Conservation (phyloP, 1,140 invertebrate species). For the Pectinophora gossypiella region DNA sequence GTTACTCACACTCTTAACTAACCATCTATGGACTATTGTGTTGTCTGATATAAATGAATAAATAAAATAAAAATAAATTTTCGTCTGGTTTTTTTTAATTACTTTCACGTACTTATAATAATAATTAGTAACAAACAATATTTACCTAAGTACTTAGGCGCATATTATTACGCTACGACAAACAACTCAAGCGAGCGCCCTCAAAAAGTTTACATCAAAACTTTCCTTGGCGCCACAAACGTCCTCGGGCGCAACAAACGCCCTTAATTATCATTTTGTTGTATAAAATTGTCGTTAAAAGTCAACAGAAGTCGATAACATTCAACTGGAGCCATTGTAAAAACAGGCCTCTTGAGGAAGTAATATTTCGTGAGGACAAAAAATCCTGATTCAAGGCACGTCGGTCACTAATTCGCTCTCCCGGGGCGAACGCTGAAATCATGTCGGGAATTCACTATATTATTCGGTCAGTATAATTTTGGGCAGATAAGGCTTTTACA, state of each 20-base stretch:
- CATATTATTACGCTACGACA: too few species aligned
- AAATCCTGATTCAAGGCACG: constrained; percentile 58
- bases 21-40: too few species aligned
- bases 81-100: too few species aligned
- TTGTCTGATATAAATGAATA: too few species aligned
- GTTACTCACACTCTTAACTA: too few species aligned
- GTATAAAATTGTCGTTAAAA: constrained; percentile 66
- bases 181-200: background rate
- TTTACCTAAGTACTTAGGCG: too few species aligned
- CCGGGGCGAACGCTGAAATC: constrained; percentile 39
- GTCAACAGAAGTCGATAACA: constrained; percentile 53
- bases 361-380: constrained; percentile 51
- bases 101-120: too few species aligned
- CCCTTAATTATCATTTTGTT: constrained; percentile 62
- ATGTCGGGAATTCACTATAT: constrained; percentile 55
- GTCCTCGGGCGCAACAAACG: constrained; percentile 10
- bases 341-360: constrained; percentile 37
- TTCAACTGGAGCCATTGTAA: constrained; percentile 44
- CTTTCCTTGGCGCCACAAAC: background rate
- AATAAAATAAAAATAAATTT: too few species aligned
- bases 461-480: constrained; percentile 40
- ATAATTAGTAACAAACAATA: too few species aligned
- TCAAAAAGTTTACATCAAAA: background rate
- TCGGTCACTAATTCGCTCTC: constrained; percentile 55
- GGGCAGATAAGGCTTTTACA: constrained; percentile 20